Evolutionary conservation across 1,140 invertebrate species (phyloP), one percentile per base, ranked within the genome.

Genomic region (Micrasema longulum): DNA sequence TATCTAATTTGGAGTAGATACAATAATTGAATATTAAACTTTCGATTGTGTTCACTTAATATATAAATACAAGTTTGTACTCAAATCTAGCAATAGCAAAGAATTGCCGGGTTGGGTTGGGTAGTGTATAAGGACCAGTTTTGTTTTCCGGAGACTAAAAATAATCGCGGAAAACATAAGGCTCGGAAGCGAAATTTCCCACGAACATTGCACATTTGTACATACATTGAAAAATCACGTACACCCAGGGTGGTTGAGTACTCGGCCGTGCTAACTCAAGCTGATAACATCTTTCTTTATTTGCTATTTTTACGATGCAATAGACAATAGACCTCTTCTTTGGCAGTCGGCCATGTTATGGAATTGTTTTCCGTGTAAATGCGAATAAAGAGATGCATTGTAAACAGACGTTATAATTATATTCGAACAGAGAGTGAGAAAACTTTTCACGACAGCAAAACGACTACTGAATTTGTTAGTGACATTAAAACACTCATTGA

Each of bases 221-320:
- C 3, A 31, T 7, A 31, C 26, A 31, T 31, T 31, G 26, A n/a
- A n/a, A n/a, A n/a, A n/a, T n/a, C n/a, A n/a, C n/a, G n/a, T 31
- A 31, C 3, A 7, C 3, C 26, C 26, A 31, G 26, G 7, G n/a
- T 12, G 10, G 26, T 1, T n/a, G 35, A 36, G 53, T 43, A 41
- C 23, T 31, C 26, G 38, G 57, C 31, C 57, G 57, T 62, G 57
- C 22, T 43, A 43, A 43, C 57, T 62, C 36, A 16, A 14, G 14
- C 14, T 16, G 57, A 62, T 62, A 62, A 62, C 57, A 62, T 62
- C 57, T 62, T 41, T 41, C 38, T 43, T 62, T 62, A 62, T 62
- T 62, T 62, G 57, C 38, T 41, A 62, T 62, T 62, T 36, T 43
- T 43, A 43, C 57, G 57, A 62, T 62, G 57, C 3, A 43, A 35